Evolutionary conservation across 2,797 vertebrate genomes (phyloP).

Genomic region (Darevskia nairensis): DNA sequence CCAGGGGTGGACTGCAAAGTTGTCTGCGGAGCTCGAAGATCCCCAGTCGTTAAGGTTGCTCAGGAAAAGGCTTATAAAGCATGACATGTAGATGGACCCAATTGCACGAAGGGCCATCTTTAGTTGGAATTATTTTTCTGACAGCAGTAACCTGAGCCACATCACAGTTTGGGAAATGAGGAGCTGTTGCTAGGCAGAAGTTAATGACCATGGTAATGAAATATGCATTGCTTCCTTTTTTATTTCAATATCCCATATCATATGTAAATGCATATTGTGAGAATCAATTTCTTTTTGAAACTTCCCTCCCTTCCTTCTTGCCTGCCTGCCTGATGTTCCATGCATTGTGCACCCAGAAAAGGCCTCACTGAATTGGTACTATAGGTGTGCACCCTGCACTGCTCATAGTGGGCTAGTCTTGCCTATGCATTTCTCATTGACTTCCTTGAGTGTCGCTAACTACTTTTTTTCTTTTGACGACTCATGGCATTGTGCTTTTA

Average conservation of each 20-base stretch:
- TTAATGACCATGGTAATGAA: too few species aligned
- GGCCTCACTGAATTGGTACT: not conserved
- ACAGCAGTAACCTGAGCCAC: too few species aligned
- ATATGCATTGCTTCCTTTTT: too few species aligned
- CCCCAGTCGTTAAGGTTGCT: too few species aligned
- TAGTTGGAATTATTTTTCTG: not conserved
- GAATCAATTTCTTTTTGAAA: too few species aligned
- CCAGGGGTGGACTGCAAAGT: too few species aligned
- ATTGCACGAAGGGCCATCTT: not conserved
- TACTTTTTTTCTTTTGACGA: constrained; percentile 27
- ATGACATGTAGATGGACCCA: not conserved
- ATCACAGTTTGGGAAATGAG: not conserved
- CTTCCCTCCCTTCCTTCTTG: too few species aligned
- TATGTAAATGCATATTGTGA: too few species aligned
- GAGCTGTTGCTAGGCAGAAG: not conserved
- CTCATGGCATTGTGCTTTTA: not conserved
- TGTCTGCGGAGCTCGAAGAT: too few species aligned
- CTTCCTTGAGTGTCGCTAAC: constrained; percentile 35
- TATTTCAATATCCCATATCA: too few species aligned
- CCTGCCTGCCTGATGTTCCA: too few species aligned
- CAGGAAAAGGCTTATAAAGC: not conserved
- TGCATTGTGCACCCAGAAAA: too few species aligned
- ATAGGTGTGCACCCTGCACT: not conserved
- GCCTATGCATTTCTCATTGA: not conserved
- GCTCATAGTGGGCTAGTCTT: not conserved